These are phyloP conservation scores for Calliscelio sp. DNA, from an alignment of 2,888 invertebrate species.

Conservation along the genomic window DNA sequence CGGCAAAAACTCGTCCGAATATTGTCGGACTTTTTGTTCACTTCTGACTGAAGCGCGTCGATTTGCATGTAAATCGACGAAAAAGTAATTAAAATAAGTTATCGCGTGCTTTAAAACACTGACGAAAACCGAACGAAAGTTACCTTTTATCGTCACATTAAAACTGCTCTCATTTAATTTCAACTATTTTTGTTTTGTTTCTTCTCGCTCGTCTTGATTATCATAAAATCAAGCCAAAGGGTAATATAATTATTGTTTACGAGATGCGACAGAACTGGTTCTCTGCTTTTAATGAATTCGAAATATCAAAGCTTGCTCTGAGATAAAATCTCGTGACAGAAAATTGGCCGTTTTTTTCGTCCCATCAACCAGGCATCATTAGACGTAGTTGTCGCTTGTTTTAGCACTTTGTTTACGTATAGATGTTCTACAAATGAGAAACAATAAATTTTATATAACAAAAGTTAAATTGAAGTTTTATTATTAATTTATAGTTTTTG, in stretches of 20 bases:
- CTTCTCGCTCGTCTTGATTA: too few species aligned
- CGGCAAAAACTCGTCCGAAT: constrained; percentile 9
- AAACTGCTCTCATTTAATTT: not conserved
- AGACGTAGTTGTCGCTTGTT: constrained; percentile 15
- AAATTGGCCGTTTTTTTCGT: not conserved
- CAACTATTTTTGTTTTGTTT: not conserved
- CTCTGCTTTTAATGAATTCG: constrained; percentile 3
- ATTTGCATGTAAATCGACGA: constrained; percentile 18
- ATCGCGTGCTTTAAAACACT: not conserved
- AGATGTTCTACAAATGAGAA: too few species aligned
- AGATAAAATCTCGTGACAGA: too few species aligned
- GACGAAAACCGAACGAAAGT: not conserved
- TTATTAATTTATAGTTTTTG: too few species aligned
- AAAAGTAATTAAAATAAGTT: constrained; percentile 16
- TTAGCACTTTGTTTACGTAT: too few species aligned
- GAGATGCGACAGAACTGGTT: constrained; percentile 9
- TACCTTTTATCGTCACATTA: constrained; percentile 9
- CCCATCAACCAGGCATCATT: too few species aligned
- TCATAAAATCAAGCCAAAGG: constrained; percentile 1
- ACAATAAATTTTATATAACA: too few species aligned
- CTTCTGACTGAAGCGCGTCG: not conserved
- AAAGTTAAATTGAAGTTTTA: too few species aligned
- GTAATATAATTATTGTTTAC: constrained; percentile 10
- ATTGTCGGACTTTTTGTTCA: not conserved
- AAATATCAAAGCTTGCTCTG: not conserved